A percentile compares a stretch with the other conserved stretches of the same genome.
phyloP scores from a whole-genome alignment of 2,888 invertebrate genomes.

The Therioaphis trifolii region DNA sequence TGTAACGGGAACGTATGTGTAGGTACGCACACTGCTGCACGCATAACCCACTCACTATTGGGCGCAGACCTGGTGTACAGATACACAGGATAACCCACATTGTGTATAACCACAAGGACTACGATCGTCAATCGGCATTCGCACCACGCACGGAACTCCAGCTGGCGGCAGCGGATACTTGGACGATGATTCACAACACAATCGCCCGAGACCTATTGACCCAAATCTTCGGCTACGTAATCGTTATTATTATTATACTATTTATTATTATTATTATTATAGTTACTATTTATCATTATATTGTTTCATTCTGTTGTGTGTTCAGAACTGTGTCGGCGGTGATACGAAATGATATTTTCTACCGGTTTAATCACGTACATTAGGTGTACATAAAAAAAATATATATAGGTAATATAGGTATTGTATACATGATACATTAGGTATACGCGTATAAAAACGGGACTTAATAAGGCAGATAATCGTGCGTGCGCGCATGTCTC shows the following conservation, averaged over 20 bases:
- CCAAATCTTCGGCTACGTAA: slow-evolving; percentile 31
- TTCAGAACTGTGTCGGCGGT: neutral
- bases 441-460: neutral
- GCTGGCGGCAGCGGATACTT: slow-evolving; percentile 36
- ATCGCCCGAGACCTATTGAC: slow-evolving; percentile 57
- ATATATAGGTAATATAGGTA: too few species aligned
- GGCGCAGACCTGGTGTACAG: slow-evolving; percentile 19
- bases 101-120: neutral
- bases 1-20: slow-evolving; percentile 30
- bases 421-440: too few species aligned
- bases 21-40: neutral
- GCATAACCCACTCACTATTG: slow-evolving; percentile 3
- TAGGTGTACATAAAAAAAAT: too few species aligned
- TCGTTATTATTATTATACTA: slow-evolving; percentile 1
- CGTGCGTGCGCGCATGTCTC: neutral
- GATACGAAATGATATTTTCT: too few species aligned
- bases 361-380: too few species aligned
- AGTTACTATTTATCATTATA: too few species aligned
- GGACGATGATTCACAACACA: slow-evolving; percentile 52
- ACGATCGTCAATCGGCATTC: slow-evolving; percentile 6
- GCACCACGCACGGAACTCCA: slow-evolving; percentile 40
- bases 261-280: slow-evolving; percentile 3
- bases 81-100: slow-evolving; percentile 45
- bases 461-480: slow-evolving; percentile 1
- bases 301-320: neutral